These are phyloP conservation scores for Saturnia pavonia DNA, from an alignment of 2,888 invertebrate species.

Conservation along the genomic window DNA sequence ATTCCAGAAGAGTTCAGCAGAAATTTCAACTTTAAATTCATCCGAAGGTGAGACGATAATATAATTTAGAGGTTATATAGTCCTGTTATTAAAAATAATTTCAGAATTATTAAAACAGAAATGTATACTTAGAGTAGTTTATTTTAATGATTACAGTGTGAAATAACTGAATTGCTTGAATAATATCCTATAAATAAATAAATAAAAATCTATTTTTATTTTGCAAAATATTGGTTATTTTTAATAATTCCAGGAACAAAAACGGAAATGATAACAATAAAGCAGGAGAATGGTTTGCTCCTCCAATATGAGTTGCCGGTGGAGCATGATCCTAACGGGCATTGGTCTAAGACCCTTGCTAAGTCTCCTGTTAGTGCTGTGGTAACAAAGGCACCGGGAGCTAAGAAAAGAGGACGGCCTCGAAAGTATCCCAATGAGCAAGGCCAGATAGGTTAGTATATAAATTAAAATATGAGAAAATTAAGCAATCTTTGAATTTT, in stretches of 20 bases:
- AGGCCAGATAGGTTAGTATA: constrained; percentile 65
- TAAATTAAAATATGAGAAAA: neutral
- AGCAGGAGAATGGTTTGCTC: constrained; percentile 75
- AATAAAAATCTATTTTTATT: neutral
- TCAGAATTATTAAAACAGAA: neutral
- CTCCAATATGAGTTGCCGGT: constrained; percentile 76
- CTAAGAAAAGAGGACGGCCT: constrained; percentile 70
- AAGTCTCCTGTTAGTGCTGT: constrained; percentile 59
- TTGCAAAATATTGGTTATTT: too few relatives aligned
- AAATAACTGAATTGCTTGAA: neutral
- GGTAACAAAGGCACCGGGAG: constrained; percentile 70
- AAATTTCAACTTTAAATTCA: constrained; percentile 44
- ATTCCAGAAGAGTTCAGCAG: constrained; percentile 66
- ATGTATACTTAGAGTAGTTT: neutral
- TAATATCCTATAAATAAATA: neutral
- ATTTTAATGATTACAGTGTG: neutral
- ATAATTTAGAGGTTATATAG: neutral
- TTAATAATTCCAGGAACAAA: neutral
- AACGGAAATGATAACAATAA: constrained; percentile 71
- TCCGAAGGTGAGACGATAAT: constrained; percentile 46
- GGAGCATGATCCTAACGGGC: constrained; percentile 67
- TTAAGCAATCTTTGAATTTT: neutral
- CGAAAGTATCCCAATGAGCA: constrained; percentile 77
- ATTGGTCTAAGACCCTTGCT: constrained; percentile 65
- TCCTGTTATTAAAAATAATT: neutral